Evolutionary conservation across 2,888 invertebrate species (phyloP), one percentile per base, ranked within the genome.

Genomic region (Eurytoma adleriae): DNA sequence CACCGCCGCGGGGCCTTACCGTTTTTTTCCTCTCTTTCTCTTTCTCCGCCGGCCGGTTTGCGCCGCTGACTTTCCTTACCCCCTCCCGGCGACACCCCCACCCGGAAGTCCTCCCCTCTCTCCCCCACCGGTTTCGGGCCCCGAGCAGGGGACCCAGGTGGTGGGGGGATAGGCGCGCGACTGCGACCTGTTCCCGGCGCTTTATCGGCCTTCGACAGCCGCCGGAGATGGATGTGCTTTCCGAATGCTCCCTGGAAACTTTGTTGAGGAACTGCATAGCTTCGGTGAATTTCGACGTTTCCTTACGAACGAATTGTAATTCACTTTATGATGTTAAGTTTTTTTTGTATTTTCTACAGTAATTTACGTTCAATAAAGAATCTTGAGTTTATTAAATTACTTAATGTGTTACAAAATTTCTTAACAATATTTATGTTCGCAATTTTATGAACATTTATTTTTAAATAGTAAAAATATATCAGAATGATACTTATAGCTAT

Each of bases 11-110:
- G 74, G 80, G 70, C 78, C 73, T 80, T 67, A 40, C 40, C 7
- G 40, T 62, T 61, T 76, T 68, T 68, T 52, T 61, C n/a, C 27
- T 0, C 57, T 74, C 81, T 79, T 69, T 71, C 67, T 83, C 82
- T 84, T 83, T 82, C 84, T 83, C 82, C 75, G 75, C n/a, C n/a
- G 27, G 50, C 52, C 16, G 20, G 83, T 80, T 40, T 40, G 40
- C 40, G 40, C 40, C 40, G 40, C 40, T 40, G 40, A 40, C 78
- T 82, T 83, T 81, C 80, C 72, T 62, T 80, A 78, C 82, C 83
- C 84, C 83, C 75, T 74, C 79, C 81, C 82, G 77, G 68, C 71
- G 82, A 59, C 64, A 73, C 57, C 16, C 70, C n/a, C 64, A 16
- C 18, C 78, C 13, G 10, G 1, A 14, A n/a, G 3, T 30, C n/a